A percentile compares a stretch with the other conserved stretches of the same genome.
Conservation (phyloP, 2,888 invertebrate genomes). For the Merodon equestris region DNA sequence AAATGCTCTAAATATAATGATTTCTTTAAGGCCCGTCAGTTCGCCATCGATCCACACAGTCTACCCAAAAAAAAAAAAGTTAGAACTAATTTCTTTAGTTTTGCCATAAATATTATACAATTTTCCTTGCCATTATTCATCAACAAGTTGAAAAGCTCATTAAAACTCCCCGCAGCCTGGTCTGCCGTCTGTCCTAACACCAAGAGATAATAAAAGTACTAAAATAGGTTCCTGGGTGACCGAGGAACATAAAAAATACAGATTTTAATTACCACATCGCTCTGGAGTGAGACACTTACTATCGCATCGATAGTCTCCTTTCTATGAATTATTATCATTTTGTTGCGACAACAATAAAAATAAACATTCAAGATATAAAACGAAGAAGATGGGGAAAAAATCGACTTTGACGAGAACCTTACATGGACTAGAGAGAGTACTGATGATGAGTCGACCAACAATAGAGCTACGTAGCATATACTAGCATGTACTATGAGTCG, state of each 20-base stretch:
- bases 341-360: slow-evolving; percentile 10
- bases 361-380: too few species aligned
- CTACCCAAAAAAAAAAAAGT: too few species aligned
- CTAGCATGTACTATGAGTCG: not conserved
- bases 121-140: not conserved
- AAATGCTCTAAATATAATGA: too few species aligned
- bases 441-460: too few species aligned
- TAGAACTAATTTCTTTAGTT: too few species aligned
- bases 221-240: slow-evolving; percentile 7
- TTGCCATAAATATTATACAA: too few species aligned
- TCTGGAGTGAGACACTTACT: not conserved
- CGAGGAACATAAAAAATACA: slow-evolving; percentile 30
- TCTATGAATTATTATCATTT: slow-evolving; percentile 36
- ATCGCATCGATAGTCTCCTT: slow-evolving; percentile 4
- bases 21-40: too few species aligned
- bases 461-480: too few species aligned
- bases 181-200: too few species aligned
- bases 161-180: not conserved
- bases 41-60: too few species aligned
- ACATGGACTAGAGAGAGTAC: not conserved
- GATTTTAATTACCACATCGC: slow-evolving; percentile 39
- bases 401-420: slow-evolving; percentile 8
- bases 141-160: slow-evolving; percentile 24
- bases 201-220: too few species aligned
- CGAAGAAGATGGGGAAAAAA: not conserved